Evolutionary conservation across 2,113 vertebrate genomes (phyloP).

Genomic region (Malurus elegans): DNA sequence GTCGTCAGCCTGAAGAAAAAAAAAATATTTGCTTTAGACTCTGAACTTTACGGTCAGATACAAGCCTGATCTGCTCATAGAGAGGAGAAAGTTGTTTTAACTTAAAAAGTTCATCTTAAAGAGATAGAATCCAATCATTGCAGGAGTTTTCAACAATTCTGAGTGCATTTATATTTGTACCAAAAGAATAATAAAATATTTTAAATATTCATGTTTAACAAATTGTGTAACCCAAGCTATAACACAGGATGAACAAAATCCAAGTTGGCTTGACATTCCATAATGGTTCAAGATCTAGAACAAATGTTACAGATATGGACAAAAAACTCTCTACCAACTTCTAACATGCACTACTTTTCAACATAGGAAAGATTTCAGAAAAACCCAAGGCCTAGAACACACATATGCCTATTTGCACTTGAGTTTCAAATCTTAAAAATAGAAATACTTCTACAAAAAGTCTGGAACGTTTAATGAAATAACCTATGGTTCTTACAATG

Average conservation of each 20-base stretch:
- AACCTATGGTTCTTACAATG: rapidly evolving
- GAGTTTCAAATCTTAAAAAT: not conserved
- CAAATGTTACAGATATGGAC: not conserved
- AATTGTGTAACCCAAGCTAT: not conserved
- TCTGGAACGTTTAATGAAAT: not conserved
- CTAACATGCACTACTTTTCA: not conserved
- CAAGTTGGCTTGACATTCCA: not conserved
- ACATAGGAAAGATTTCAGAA: not conserved
- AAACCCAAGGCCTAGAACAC: not conserved
- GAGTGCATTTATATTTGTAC: not conserved
- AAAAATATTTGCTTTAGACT: not conserved
- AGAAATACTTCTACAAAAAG: not conserved
- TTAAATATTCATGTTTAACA: not conserved
- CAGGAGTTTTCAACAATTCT: not conserved
- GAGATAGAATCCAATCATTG: not conserved
- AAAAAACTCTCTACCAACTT: not conserved
- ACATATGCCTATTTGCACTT: not conserved
- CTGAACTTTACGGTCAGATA: not conserved
- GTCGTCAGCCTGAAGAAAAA: constrained; percentile 78
- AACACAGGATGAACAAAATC: not conserved
- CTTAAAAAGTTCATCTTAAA: not conserved
- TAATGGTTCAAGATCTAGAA: not conserved
- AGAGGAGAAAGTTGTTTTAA: not conserved
- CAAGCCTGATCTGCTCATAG: not conserved
- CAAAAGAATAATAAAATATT: not conserved